Percentiles rank a stretch among this genome's conserved stretches.
Evolutionary conservation across 2,888 invertebrate genomes (phyloP).

Genomic region (Habroteleia sp.): DNA sequence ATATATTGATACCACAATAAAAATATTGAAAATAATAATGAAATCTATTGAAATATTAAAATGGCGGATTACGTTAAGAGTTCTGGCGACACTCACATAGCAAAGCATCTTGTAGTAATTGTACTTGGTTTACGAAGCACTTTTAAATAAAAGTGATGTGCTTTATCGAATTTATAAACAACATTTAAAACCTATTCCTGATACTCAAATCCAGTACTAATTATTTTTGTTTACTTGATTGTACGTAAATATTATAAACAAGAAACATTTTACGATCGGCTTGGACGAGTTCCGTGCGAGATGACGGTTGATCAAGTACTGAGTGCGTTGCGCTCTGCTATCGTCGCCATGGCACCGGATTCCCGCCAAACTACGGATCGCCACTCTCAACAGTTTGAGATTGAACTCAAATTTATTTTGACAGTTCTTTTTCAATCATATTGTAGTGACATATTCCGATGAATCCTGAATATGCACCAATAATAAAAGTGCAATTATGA

Average conservation of each 20-base stretch:
- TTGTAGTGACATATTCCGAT: conserved; percentile 3
- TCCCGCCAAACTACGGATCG: conserved; percentile 42
- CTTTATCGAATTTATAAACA: not conserved
- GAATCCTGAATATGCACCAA: not conserved
- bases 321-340: conserved; percentile 51
- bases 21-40: too few species aligned
- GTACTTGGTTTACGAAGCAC: conserved; percentile 33
- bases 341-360: conserved; percentile 47
- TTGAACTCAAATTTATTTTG: conserved; percentile 41
- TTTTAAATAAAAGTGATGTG: conserved; percentile 17
- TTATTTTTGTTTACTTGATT: too few species aligned
- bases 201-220: not conserved
- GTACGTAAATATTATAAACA: not conserved
- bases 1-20: too few species aligned
- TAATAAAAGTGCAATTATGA: conserved; percentile 26
- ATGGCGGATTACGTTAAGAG: conserved; percentile 3
- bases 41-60: not conserved
- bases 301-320: conserved; percentile 62
- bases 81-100: conserved; percentile 40
- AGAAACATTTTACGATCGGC: conserved; percentile 23
- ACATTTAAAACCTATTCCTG: not conserved
- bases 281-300: conserved; percentile 51
- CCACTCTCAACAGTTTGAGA: conserved; percentile 36
- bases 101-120: conserved; percentile 45
- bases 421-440: conserved; percentile 25